Evolutionary conservation across 1,140 invertebrate species (phyloP), one percentile per base, ranked within the genome.

Genomic region (Ectropis grisescens): DNA sequence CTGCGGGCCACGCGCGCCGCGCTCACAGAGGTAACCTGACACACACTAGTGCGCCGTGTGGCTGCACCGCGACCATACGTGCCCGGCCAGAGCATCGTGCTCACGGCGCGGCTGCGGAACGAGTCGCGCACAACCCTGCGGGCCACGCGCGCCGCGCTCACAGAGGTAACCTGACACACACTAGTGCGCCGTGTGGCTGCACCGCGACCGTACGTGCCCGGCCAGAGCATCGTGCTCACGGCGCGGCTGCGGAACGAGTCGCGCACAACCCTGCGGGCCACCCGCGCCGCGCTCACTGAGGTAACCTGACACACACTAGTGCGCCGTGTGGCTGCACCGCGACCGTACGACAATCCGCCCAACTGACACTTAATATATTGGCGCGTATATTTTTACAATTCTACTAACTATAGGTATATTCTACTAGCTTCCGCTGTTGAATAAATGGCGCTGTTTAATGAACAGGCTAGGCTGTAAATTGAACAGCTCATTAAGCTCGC

Each of bases 171-270:
- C 14, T 1, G 4, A 22, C 4, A 4, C 19, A 9, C 19, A 22
- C 19, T n/a, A n/a, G 11, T 95, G 93, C 64, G 85, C 91, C 53
- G 93, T 97, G 13, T 87, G 92, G 27, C 80, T 97, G 25, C 94
- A 97, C 75, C 85, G 94, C 66, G 95, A 94, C 28, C 94, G 8
- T 97, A 96, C 67, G 94, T 97, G 11, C 94, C 95, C 10, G 95
- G 95, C 0, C 94, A 96, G 81, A 95, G 91, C 56, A 94, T 97
- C 62, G 89, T 89, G 16, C 88, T 95, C 44, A 91, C 90, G 32
- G 95, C 94, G 4, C 89, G 87, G 33, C 88, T 97, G 9, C 86
- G 88, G 56, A 97, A 97, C 82, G 85, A 90, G 45, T 96, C 93
- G 66, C 88, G 90, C 64, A 90, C 93, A 24, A 87, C 88, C 13